A percentile compares a stretch with the other conserved stretches of the same genome.
phyloP scores from a whole-genome alignment of 2,888 invertebrate genomes.

The Hofmannophila pseudospretella region DNA sequence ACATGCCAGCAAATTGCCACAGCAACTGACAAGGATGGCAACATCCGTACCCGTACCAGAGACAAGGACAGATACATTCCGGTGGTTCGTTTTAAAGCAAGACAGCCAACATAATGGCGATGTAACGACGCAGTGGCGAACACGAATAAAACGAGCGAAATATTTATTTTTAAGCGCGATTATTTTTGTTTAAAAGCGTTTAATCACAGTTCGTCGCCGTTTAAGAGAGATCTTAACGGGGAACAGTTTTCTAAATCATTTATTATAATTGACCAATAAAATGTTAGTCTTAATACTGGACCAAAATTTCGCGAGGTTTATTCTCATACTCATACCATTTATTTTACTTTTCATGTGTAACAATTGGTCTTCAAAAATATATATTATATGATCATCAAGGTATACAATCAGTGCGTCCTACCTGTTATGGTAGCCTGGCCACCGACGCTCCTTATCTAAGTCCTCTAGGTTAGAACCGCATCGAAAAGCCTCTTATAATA shows the following conservation, averaged over 20 bases:
- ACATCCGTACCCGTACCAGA: conserved; percentile 11
- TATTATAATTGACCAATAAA: conserved; percentile 66
- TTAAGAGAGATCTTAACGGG: conserved; percentile 38
- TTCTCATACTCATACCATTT: too few species aligned
- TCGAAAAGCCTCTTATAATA: too few species aligned
- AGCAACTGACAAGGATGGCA: conserved; percentile 40
- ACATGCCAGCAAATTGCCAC: conserved; percentile 72
- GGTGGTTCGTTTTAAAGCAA: conserved; percentile 16
- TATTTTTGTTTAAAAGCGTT: conserved; percentile 64
- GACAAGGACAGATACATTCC: conserved; percentile 28
- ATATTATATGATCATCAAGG: too few species aligned
- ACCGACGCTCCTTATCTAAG: too few species aligned
- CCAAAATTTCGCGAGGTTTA: too few species aligned
- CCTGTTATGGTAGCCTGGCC: too few species aligned
- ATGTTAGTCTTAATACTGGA: conserved; percentile 58
- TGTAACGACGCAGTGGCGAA: conserved; percentile 44
- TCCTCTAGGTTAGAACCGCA: too few species aligned
- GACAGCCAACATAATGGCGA: conserved; percentile 47
- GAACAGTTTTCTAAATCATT: conserved; percentile 50
- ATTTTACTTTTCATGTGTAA: too few species aligned
- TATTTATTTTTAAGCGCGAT: conserved; percentile 62
- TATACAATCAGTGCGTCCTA: too few species aligned
- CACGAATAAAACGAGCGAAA: conserved; percentile 33
- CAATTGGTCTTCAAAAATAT: too few species aligned
- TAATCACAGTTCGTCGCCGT: conserved; percentile 46